A percentile compares a stretch with the other conserved stretches of the same genome.
Conservation (phyloP, 2,888 invertebrate species). For the Cryptus viduatorius region DNA sequence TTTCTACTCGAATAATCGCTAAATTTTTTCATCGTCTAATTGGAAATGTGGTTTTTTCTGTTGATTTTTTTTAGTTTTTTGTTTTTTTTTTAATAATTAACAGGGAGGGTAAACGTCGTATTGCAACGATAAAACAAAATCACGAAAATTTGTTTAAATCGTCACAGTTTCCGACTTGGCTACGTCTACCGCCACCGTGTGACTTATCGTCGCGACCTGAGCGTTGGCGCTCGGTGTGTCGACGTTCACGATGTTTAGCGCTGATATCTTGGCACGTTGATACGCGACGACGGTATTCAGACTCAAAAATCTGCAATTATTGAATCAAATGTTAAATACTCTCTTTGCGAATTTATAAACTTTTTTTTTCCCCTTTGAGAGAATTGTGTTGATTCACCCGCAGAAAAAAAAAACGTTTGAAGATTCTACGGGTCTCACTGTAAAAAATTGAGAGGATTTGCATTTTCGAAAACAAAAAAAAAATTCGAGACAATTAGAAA, state of each 20-base stretch:
- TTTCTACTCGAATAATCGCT: slow-evolving; percentile 19
- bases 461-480: no score
- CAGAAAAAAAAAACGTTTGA: no score
- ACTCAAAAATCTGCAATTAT: slow-evolving; percentile 90
- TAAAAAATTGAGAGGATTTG: no score
- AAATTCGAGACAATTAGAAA: no score
- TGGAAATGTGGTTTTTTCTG: slow-evolving; percentile 43
- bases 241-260: slow-evolving; percentile 90
- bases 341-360: no score
- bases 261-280: slow-evolving; percentile 95
- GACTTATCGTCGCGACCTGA: slow-evolving; percentile 86
- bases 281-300: slow-evolving; percentile 96
- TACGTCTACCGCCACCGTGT: slow-evolving; percentile 85
- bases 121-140: slow-evolving; percentile 11
- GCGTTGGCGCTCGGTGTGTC: slow-evolving; percentile 71
- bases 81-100: slow-evolving; percentile 12
- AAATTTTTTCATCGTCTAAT: slow-evolving; percentile 32
- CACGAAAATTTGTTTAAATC: slow-evolving; percentile 57
- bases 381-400: no score
- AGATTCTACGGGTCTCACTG: no score
- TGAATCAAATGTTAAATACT: slow-evolving; percentile 9
- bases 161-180: slow-evolving; percentile 79
- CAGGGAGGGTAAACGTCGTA: slow-evolving; percentile 13
- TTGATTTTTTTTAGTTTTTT: not conserved
- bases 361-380: no score